phyloP scores from a whole-genome alignment of 2,113 vertebrate genomes.

The Urocolius indicus region DNA sequence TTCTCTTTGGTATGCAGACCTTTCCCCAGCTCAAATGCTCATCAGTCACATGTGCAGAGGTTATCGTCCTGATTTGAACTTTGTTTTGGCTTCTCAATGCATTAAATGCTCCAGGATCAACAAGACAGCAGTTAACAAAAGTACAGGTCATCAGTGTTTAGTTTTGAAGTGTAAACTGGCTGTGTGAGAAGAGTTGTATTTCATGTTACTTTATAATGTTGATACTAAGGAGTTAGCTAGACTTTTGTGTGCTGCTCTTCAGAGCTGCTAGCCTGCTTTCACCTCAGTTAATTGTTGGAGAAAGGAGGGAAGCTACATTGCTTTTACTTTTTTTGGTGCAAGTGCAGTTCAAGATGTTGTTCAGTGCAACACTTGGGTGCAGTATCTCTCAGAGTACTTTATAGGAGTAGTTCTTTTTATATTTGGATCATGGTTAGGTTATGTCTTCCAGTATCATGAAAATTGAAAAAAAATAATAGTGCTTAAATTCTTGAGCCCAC shows the following conservation, averaged over 20 bases:
- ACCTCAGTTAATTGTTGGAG: background rate
- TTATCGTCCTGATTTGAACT: constrained; percentile 25
- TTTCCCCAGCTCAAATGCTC: background rate
- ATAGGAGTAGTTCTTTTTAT: background rate
- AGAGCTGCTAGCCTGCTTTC: background rate
- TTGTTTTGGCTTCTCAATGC: constrained; percentile 1
- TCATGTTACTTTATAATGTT: background rate
- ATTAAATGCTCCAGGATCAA: background rate
- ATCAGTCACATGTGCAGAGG: background rate
- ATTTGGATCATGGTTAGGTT: background rate
- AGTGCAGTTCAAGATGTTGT: background rate
- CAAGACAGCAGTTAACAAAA: background rate
- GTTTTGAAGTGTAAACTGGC: background rate
- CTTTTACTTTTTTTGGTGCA: background rate
- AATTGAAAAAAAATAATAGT: background rate
- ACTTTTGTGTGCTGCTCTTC: background rate
- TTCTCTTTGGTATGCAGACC: background rate
- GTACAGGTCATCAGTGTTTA: background rate
- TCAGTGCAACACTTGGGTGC: background rate
- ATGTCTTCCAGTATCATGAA: background rate
- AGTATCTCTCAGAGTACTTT: background rate
- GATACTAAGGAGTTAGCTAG: background rate
- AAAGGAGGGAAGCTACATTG: accelerated
- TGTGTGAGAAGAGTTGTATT: background rate
- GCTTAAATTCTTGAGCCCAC: background rate